Percentiles rank a stretch among this genome's conserved stretches.
phyloP scores from a whole-genome alignment of 2,113 vertebrate genomes.

The Ptychochromis oligacanthus region DNA sequence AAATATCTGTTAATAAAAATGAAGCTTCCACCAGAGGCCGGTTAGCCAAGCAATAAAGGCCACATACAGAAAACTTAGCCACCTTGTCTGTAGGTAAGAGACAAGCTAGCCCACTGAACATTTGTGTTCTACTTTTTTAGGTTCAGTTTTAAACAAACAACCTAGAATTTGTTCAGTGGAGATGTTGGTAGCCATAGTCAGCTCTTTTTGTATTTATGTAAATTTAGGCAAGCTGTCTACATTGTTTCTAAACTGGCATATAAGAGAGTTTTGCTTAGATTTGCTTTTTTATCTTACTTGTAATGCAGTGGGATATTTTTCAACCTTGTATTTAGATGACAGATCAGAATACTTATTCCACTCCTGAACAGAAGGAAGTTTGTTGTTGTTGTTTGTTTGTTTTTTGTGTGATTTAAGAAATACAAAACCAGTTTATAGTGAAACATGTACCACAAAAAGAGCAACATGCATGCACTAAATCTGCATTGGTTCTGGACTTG shows the following conservation, averaged over 20 bases:
- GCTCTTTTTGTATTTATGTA: rapidly evolving
- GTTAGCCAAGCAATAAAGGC: neutral
- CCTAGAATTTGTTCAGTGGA: rapidly evolving
- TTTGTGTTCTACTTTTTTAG: too few species aligned
- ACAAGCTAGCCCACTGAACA: too few species aligned
- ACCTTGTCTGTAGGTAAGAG: too few species aligned
- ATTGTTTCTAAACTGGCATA: neutral
- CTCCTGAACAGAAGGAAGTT: neutral
- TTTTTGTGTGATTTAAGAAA: neutral
- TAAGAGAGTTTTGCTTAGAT: neutral
- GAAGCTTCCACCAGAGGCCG: too few species aligned
- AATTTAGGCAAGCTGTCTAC: neutral
- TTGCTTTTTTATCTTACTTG: neutral
- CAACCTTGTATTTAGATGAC: neutral
- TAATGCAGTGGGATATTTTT: neutral
- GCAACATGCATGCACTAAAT: neutral
- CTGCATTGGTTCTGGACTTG: neutral
- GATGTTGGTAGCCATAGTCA: neutral
- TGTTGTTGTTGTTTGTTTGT: too few species aligned
- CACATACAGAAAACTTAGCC: neutral
- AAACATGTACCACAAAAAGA: neutral
- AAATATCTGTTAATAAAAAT: neutral
- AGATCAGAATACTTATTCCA: rapidly evolving
- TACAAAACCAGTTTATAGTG: neutral
- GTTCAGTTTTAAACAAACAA: too few species aligned